phyloP scores from a whole-genome alignment of 2,113 vertebrate species.

The Dascyllus trimaculatus region DNA sequence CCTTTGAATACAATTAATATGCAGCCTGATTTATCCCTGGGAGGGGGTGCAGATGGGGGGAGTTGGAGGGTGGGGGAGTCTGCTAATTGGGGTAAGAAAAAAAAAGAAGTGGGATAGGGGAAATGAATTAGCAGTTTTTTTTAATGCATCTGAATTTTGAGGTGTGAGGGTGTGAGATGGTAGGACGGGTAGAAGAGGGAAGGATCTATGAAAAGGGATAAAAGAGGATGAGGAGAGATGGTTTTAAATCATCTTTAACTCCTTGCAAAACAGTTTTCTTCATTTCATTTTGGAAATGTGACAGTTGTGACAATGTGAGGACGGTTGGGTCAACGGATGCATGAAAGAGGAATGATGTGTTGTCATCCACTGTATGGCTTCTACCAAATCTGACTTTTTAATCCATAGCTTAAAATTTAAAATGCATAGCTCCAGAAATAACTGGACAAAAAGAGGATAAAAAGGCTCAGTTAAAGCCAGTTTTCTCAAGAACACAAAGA shows the following conservation, averaged over 20 bases:
- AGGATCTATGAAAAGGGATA: slow-evolving; percentile 41
- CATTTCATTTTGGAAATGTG: slow-evolving; percentile 51
- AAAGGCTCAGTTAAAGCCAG: too few relatives aligned
- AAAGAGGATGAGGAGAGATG: slow-evolving; percentile 53
- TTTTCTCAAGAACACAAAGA: too few relatives aligned
- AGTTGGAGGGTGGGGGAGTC: neutral
- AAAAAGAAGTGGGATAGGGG: slow-evolving; percentile 13
- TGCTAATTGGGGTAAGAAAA: slow-evolving; percentile 56
- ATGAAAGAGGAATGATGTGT: slow-evolving; percentile 18
- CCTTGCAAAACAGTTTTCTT: slow-evolving; percentile 18
- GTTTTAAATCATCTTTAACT: slow-evolving; percentile 47
- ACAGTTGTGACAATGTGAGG: slow-evolving; percentile 52
- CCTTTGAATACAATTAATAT: slow-evolving; percentile 81
- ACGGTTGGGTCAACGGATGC: slow-evolving; percentile 1
- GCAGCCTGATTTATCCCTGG: slow-evolving; percentile 75
- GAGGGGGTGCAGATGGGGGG: slow-evolving; percentile 39
- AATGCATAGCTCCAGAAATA: neutral
- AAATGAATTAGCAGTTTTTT: slow-evolving; percentile 58
- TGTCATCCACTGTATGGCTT: slow-evolving; percentile 1
- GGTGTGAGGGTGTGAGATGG: slow-evolving; percentile 27
- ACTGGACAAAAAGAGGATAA: neutral
- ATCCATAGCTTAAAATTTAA: neutral
- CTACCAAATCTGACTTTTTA: slow-evolving; percentile 19
- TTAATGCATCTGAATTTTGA: slow-evolving; percentile 48
- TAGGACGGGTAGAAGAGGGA: slow-evolving; percentile 25